Percentiles rank a stretch among this genome's conserved stretches.
Evolutionary conservation across 2,888 invertebrate genomes (phyloP).

Genomic region (Tenodera sinensis): DNA sequence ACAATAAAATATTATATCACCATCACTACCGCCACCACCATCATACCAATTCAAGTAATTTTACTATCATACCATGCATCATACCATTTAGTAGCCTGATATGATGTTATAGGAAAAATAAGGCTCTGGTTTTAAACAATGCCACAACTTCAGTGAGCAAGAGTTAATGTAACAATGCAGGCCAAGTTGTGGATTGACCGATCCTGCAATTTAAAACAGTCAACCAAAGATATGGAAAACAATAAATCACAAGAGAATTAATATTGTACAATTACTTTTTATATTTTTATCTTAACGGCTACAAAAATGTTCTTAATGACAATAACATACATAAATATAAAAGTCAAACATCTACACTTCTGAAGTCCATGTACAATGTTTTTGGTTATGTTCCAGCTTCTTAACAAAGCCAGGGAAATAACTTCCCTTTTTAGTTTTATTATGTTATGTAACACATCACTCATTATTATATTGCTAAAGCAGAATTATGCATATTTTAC

Average conservation of each 20-base stretch:
- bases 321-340: background rate
- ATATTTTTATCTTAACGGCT: background rate
- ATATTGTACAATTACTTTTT: background rate
- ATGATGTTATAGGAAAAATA: no score
- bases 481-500: background rate
- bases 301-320: background rate
- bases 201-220: no score
- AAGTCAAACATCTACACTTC: background rate
- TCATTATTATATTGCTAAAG: background rate
- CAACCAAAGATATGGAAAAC: background rate
- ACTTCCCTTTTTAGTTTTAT: background rate
- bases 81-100: no score
- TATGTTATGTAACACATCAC: background rate
- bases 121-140: no score
- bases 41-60: no score
- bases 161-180: no score
- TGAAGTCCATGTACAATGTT: background rate
- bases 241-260: background rate
- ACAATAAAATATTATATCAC: no score
- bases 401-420: background rate
- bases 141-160: no score
- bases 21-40: no score
- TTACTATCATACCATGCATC: no score
- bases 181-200: no score
- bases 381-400: background rate